phyloP scores from a whole-genome alignment of 2,113 vertebrate genomes.

The Dasyprocta punctata region DNA sequence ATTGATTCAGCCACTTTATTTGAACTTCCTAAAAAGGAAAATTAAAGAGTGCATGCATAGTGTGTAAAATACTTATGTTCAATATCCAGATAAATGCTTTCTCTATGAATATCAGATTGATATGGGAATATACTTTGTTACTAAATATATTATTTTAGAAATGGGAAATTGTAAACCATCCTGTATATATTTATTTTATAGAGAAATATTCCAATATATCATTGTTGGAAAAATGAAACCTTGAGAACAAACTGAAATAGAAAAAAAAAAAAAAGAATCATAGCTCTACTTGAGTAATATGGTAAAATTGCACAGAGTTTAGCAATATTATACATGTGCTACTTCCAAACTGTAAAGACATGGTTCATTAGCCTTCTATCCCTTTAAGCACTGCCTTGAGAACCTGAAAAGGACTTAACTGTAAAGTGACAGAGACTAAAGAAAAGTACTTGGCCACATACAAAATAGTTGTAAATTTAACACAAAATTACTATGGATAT shows the following conservation, averaged over 20 bases:
- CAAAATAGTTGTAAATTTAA: slow-evolving; percentile 41
- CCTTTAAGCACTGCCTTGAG: neutral
- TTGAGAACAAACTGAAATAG: slow-evolving; percentile 63
- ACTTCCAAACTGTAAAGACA: slow-evolving; percentile 51
- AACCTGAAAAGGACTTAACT: neutral
- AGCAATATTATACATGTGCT: slow-evolving; percentile 23
- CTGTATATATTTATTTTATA: slow-evolving; percentile 53
- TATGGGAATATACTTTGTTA: slow-evolving; percentile 24
- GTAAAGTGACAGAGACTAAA: slow-evolving; percentile 12
- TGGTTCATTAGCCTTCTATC: slow-evolving; percentile 22
- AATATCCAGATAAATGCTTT: slow-evolving; percentile 45
- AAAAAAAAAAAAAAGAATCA: slow-evolving; percentile 60
- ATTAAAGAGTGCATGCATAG: neutral
- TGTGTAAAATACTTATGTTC: neutral
- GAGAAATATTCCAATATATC: slow-evolving; percentile 64
- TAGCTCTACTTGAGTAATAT: slow-evolving; percentile 66
- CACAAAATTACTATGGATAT: neutral
- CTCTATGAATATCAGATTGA: slow-evolving; percentile 54
- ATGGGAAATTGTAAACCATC: slow-evolving; percentile 63
- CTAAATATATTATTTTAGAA: slow-evolving; percentile 60
- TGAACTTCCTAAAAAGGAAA: neutral
- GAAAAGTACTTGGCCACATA: neutral
- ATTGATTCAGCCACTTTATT: neutral
- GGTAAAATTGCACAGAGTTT: slow-evolving; percentile 48
- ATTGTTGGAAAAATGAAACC: slow-evolving; percentile 58